Conservation (phyloP, 2,113 vertebrate species). For the Picathartes gymnocephalus region DNA sequence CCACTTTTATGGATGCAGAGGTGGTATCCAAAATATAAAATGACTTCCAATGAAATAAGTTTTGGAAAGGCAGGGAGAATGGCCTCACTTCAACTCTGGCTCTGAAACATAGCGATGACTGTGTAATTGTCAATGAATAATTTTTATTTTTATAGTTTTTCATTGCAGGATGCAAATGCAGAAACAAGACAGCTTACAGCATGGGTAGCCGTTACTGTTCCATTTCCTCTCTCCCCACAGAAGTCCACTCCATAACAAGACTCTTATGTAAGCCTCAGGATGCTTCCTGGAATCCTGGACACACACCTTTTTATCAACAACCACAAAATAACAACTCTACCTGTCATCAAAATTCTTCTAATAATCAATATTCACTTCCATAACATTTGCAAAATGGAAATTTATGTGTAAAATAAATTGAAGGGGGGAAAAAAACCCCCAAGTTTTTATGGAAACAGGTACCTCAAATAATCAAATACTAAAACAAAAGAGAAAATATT, state of each 20-base stretch:
- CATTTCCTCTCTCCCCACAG: neutral
- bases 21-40: neutral
- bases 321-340: neutral
- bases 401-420: neutral
- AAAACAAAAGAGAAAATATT: neutral
- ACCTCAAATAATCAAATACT: neutral
- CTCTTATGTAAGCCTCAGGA: neutral
- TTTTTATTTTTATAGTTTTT: neutral
- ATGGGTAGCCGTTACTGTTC: neutral
- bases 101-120: neutral
- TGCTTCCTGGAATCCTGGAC: neutral
- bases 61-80: neutral
- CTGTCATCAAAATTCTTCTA: neutral
- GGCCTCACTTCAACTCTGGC: neutral
- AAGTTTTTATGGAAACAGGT: neutral
- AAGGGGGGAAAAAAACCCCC: rapidly evolving
- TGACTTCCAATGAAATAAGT: neutral
- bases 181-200: neutral
- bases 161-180: neutral
- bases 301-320: neutral
- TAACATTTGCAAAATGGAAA: neutral
- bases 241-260: neutral
- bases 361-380: neutral
- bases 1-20: neutral
- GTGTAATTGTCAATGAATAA: neutral